Percentiles rank a stretch among this genome's conserved stretches.
These are phyloP conservation scores for Balaenoptera acutorostrata DNA, from an alignment of 2,113 vertebrate species.

Conservation along the genomic window DNA sequence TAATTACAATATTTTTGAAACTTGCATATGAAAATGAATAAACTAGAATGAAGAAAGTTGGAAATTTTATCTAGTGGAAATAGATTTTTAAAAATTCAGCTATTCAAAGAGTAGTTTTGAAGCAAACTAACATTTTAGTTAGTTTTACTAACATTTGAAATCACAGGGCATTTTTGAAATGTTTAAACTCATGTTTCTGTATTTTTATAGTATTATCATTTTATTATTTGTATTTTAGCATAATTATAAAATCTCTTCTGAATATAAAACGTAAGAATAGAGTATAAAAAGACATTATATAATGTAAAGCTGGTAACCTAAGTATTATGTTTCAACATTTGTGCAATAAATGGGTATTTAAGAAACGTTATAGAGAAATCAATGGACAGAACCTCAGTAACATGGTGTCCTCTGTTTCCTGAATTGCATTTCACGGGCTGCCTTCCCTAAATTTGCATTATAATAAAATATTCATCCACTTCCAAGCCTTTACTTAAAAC, in stretches of 20 bases:
- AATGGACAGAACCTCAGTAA: not conserved
- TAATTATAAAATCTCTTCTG: not conserved
- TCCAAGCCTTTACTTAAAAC: conserved; percentile 13
- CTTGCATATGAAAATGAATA: not conserved
- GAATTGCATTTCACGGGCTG: not conserved
- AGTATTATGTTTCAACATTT: not conserved
- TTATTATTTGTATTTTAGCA: not conserved
- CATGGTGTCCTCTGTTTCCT: not conserved
- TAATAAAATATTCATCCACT: not conserved
- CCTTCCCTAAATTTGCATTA: not conserved
- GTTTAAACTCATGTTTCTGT: not conserved
- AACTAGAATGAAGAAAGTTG: not conserved
- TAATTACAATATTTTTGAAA: not conserved
- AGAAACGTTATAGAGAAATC: not conserved
- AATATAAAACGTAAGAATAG: not conserved
- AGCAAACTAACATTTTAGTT: not conserved
- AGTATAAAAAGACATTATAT: not conserved
- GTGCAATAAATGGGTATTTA: not conserved
- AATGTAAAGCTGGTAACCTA: not conserved
- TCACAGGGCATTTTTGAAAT: not conserved
- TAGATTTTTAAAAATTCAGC: conserved; percentile 6
- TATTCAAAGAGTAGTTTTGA: not conserved
- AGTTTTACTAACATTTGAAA: not conserved
- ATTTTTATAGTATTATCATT: not conserved
- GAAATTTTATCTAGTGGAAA: not conserved